Evolutionary conservation across 2,888 invertebrate species (phyloP).

Genomic region (Idaea aversata): DNA sequence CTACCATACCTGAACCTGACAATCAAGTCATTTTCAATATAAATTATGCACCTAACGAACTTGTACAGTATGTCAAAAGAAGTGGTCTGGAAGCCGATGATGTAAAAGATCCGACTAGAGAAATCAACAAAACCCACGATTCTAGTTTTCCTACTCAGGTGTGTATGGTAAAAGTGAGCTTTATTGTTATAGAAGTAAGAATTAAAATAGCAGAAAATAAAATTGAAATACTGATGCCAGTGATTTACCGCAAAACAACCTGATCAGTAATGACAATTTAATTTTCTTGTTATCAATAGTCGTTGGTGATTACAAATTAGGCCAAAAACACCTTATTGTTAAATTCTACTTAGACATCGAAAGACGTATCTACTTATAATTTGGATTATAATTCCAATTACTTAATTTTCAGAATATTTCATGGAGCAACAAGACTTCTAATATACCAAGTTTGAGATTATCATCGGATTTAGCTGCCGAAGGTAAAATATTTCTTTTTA

Average conservation of each 20-base stretch:
- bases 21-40: conserved; percentile 56
- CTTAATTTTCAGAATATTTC: conserved; percentile 54
- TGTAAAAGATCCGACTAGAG: conserved; percentile 55
- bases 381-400: conserved; percentile 17
- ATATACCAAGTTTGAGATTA: conserved; percentile 29
- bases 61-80: conserved; percentile 56
- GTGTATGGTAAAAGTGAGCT: conserved; percentile 31
- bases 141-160: conserved; percentile 51
- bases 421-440: conserved; percentile 55
- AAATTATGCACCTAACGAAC: conserved; percentile 55
- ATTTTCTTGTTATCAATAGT: conserved; percentile 53
- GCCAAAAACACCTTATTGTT: conserved; percentile 50
- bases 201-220: conserved; percentile 17
- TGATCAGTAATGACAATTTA: conserved; percentile 71
- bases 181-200: conserved; percentile 30
- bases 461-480: conserved; percentile 49
- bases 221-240: conserved; percentile 24
- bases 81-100: conserved; percentile 48
- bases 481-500: conserved; percentile 44
- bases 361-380: conserved; percentile 38
- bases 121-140: conserved; percentile 50
- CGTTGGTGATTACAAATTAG: conserved; percentile 56
- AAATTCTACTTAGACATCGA: conserved; percentile 31
- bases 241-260: conserved; percentile 68
- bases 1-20: conserved; percentile 39